Evolutionary conservation across 2,113 vertebrate species (phyloP).

Genomic region (Tapirus terrestris): DNA sequence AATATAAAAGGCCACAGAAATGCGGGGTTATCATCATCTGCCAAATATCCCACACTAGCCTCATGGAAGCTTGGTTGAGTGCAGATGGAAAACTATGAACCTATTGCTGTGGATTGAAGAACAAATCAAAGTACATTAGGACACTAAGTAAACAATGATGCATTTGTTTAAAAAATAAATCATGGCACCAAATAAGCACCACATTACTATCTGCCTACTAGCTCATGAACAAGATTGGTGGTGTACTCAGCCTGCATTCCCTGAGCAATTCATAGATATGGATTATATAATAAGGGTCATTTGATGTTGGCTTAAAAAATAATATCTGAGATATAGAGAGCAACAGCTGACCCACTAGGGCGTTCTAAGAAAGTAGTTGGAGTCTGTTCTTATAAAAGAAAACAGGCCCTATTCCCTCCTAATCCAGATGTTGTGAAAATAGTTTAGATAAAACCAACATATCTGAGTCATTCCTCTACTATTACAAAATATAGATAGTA

Average conservation of each 20-base stretch:
- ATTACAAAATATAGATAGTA: constrained; percentile 32
- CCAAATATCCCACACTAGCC: neutral
- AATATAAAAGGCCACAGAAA: constrained; percentile 42
- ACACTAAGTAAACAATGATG: neutral
- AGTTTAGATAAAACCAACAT: constrained; percentile 2
- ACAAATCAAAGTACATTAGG: neutral
- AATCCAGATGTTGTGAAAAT: neutral
- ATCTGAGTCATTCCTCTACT: neutral
- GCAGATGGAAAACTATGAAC: constrained; percentile 33
- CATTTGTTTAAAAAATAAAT: neutral
- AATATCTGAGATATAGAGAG: neutral
- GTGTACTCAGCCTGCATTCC: neutral
- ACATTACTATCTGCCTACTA: neutral
- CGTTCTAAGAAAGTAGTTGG: neutral
- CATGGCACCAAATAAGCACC: neutral
- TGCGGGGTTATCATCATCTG: neutral
- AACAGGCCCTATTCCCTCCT: neutral
- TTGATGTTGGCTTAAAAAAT: neutral
- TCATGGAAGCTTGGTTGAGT: neutral
- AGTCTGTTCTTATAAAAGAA: neutral
- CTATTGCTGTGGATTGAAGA: neutral
- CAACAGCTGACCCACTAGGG: neutral
- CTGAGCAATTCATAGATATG: neutral
- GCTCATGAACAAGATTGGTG: neutral
- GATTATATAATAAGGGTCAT: neutral